Percentiles rank a stretch among this genome's conserved stretches.
Evolutionary conservation across 2,888 invertebrate genomes (phyloP).

Genomic region (Bugulina stolonifera): DNA sequence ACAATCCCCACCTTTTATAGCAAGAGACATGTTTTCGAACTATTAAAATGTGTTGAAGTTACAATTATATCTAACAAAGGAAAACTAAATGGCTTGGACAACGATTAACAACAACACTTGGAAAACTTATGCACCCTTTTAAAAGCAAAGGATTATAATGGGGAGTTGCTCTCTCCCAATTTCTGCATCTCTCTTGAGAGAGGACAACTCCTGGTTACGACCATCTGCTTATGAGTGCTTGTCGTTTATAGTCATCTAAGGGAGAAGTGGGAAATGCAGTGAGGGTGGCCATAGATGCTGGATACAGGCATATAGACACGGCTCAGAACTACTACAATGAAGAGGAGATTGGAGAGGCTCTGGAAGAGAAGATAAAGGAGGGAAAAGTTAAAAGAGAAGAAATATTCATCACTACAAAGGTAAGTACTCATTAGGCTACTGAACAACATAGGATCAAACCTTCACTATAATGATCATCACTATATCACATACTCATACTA

Average conservation of each 20-base stretch:
- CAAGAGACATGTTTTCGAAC: no score
- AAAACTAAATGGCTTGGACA: no score
- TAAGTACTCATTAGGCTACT: no score
- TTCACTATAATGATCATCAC: no score
- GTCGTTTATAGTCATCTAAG: slow-evolving; percentile 35
- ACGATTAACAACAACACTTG: no score
- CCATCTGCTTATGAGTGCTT: neutral
- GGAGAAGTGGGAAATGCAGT: slow-evolving; percentile 62
- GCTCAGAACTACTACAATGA: slow-evolving; percentile 75
- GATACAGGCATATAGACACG: slow-evolving; percentile 78
- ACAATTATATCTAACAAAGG: no score
- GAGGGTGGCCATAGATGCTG: slow-evolving; percentile 65
- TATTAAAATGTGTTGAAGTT: neutral
- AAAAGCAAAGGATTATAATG: neutral
- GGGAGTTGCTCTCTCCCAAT: neutral
- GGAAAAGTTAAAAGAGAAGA: slow-evolving; percentile 69
- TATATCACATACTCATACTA: no score
- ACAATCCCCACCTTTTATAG: no score
- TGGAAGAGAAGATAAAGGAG: slow-evolving; percentile 66
- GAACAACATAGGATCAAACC: no score
- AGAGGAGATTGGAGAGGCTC: slow-evolving; percentile 66
- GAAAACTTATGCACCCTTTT: no score
- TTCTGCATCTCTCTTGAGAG: neutral
- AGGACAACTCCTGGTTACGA: neutral
- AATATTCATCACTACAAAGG: slow-evolving; percentile 76